Conservation (phyloP, 1,140 invertebrate genomes). For the Nasonia longicornis region DNA sequence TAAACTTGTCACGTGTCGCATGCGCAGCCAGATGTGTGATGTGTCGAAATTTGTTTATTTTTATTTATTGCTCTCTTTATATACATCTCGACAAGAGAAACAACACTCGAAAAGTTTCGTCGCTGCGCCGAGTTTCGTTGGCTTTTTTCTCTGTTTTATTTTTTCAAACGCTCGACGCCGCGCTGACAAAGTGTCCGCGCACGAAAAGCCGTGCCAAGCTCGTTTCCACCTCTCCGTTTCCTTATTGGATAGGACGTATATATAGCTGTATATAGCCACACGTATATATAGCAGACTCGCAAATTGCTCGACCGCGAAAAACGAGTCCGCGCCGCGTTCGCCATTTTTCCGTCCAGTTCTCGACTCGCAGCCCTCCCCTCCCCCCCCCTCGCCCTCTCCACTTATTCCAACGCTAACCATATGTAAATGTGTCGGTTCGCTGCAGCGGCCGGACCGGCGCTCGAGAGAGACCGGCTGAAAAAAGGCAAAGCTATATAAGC, state of each 20-base stretch:
- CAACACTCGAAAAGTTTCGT: neutral
- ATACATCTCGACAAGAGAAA: neutral
- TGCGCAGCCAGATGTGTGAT: neutral
- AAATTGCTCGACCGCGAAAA: slow-evolving; percentile 30
- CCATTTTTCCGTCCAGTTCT: slow-evolving; percentile 21
- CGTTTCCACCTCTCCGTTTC: slow-evolving; percentile 30
- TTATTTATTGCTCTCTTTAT: neutral
- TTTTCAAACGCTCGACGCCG: neutral
- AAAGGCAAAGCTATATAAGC: neutral
- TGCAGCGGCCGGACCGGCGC: neutral
- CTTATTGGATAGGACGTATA: slow-evolving; percentile 28
- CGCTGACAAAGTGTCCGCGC: slow-evolving; percentile 26
- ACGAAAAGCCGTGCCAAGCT: slow-evolving; percentile 29
- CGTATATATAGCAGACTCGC: slow-evolving; percentile 3
- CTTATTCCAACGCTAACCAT: slow-evolving; percentile 25
- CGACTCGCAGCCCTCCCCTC: too few relatives aligned
- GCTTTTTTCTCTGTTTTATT: neutral
- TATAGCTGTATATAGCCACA: too few relatives aligned
- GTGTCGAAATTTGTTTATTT: neutral
- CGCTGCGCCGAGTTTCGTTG: neutral
- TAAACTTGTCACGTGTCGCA: slow-evolving; percentile 22
- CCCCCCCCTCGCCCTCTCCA: neutral
- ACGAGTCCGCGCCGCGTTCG: neutral
- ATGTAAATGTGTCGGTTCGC: slow-evolving; percentile 34
- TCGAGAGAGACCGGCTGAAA: neutral